Evolutionary conservation across 2,797 vertebrate genomes (phyloP), one percentile per base, ranked within the genome.

Genomic region (Phataginus tetradactyla): DNA sequence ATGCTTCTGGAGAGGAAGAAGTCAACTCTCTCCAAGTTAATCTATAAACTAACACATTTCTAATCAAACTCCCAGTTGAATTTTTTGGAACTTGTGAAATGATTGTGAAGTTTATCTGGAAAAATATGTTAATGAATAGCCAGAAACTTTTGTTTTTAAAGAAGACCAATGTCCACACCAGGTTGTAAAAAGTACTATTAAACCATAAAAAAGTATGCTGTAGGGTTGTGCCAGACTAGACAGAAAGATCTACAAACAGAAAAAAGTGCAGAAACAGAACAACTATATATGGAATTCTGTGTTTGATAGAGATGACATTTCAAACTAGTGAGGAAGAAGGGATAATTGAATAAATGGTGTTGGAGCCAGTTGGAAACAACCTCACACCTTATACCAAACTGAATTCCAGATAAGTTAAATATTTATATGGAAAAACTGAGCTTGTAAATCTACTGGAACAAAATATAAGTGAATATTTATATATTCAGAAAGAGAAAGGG

Each of bases 361-460:
- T n/a, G 68, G 7, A 80, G 45, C 53, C 89, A 84, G 39, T n/a
- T 87, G 71, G 71, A 80, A 57, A 94, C 21, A 79, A 55, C n/a
- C 53, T 94, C 45, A 75, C 32, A 90, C 71, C 39, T 80, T 95
- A 68, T 7, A 78, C 23, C 10, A 90, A 87, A 79, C 59, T n/a
- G 21, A 94, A 63, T 83, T 94, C 78, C 71, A 90, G 37, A 85
- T 75, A 42, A 87, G 37, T 86, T 87, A 94, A 95, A 95, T 92
- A 94, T 88, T 97, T 72, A 96, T 75, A 39, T 80, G 86, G 89
- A 88, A 97, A 91, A 72, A 75, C 25, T 75, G 59, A 96, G 74
- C 59, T 87, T 95, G 23, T 3, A 88, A 59, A 69, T 96, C 34
- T 68, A 34, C 27, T 61, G 32, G 37, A 92, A 84, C 53, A 96